These are phyloP conservation scores for Theocolax elegans DNA, from an alignment of 1,140 invertebrate species.

Conservation along the genomic window DNA sequence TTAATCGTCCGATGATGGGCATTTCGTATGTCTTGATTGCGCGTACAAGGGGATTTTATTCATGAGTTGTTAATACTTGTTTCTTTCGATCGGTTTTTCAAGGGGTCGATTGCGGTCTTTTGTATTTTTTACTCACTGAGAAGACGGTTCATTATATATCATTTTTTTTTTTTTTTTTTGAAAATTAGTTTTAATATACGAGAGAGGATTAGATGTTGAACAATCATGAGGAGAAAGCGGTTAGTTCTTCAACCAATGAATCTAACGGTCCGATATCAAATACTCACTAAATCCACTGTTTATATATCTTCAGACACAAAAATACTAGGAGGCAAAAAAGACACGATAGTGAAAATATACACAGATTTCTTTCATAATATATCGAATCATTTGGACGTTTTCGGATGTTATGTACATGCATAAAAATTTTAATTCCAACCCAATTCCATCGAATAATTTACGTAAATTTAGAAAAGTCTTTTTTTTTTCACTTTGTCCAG, in stretches of 20 bases:
- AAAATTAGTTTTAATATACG: too few species aligned
- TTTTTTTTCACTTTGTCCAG: constrained; percentile 37
- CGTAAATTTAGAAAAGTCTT: constrained; percentile 36
- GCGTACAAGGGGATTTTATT: background rate
- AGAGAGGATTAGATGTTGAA: too few species aligned
- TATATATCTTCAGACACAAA: constrained; percentile 13
- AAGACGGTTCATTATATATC: too few species aligned
- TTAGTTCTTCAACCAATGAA: background rate
- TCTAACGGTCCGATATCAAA: background rate
- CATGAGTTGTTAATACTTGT: too few species aligned
- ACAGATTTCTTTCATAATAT: constrained; percentile 26
- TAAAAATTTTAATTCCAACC: constrained; percentile 25
- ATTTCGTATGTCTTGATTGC: constrained; percentile 17
- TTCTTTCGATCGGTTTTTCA: too few species aligned
- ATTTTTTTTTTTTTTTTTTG: too few species aligned
- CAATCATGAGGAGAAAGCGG: too few species aligned
- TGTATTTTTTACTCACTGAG: too few species aligned
- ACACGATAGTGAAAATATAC: constrained; percentile 36
- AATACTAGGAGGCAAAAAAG: constrained; percentile 9
- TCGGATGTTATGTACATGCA: constrained; percentile 36
- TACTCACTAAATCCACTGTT: constrained; percentile 8
- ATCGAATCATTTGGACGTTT: constrained; percentile 38
- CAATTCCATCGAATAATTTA: constrained; percentile 22
- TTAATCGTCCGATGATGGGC: constrained; percentile 20
- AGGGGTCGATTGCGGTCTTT: too few species aligned